phyloP scores from a whole-genome alignment of 2,888 invertebrate species.

The Morpho deidamia region DNA sequence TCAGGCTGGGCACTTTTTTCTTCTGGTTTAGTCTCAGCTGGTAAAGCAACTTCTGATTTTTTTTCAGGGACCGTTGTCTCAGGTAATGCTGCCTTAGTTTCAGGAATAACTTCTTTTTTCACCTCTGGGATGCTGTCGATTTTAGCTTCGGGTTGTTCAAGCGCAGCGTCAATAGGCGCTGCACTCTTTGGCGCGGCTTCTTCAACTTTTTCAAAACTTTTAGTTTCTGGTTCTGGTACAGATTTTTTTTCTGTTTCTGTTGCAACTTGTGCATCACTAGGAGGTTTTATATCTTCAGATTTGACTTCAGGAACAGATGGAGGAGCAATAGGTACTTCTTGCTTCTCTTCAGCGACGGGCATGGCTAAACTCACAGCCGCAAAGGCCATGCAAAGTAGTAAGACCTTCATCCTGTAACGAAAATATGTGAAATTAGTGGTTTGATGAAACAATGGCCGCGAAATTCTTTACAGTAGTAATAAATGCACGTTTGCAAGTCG shows the following conservation, averaged over 20 bases:
- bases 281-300: slow-evolving; percentile 32
- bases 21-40: slow-evolving; percentile 35
- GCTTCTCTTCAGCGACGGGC: slow-evolving; percentile 77
- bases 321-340: slow-evolving; percentile 39
- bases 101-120: slow-evolving; percentile 36
- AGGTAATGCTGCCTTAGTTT: slow-evolving; percentile 36
- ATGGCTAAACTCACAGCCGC: slow-evolving; percentile 76
- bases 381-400: slow-evolving; percentile 79
- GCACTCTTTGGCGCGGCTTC: slow-evolving; percentile 31
- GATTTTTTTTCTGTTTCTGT: slow-evolving; percentile 28
- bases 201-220: slow-evolving; percentile 37
- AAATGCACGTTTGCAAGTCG: slow-evolving; percentile 60
- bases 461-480: slow-evolving; percentile 42
- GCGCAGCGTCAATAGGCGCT: slow-evolving; percentile 30
- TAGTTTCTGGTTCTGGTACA: slow-evolving; percentile 35
- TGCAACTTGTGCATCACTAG: slow-evolving; percentile 36
- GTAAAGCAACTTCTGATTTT: slow-evolving; percentile 15
- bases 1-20: slow-evolving; percentile 36
- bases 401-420: slow-evolving; percentile 81
- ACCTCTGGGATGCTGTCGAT: slow-evolving; percentile 33
- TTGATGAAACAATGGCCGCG: slow-evolving; percentile 37
- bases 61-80: not conserved
- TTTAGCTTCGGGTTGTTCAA: slow-evolving; percentile 31
- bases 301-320: slow-evolving; percentile 31
- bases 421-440: slow-evolving; percentile 51